Percentiles rank a stretch among this genome's conserved stretches.
Conservation (phyloP, 37 sponge, comb jelly and placozoan species). For the Bolinopsis microptera region DNA sequence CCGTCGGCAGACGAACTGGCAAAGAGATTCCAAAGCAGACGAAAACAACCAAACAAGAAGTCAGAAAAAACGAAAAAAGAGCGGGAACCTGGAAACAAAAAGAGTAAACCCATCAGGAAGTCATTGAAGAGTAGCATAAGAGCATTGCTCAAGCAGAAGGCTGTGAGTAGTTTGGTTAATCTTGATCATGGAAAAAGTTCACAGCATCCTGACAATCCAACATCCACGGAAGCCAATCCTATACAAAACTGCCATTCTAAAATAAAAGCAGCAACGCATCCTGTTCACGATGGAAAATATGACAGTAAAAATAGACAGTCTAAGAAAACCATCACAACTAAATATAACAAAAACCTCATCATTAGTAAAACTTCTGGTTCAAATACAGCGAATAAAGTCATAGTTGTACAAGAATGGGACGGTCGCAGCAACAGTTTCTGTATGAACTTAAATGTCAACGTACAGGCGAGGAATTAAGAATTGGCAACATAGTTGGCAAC, state of each 20-base stretch:
- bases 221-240: neutral
- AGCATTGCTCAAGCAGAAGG: neutral
- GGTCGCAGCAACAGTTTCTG: slow-evolving; percentile 2
- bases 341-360: neutral
- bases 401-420: slow-evolving; percentile 27
- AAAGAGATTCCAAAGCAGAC: neutral
- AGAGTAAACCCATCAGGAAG: neutral
- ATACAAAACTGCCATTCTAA: neutral
- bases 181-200: neutral
- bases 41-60: neutral
- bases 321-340: neutral
- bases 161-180: neutral
- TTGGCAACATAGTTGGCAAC: neutral
- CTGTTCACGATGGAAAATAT: neutral
- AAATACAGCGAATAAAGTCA: neutral
- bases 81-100: neutral
- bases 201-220: neutral
- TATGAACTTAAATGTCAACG: neutral
- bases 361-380: neutral
- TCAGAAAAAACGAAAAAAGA: neutral
- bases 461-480: neutral
- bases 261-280: neutral
- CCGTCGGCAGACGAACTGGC: neutral
- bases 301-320: too few species aligned
- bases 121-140: neutral